phyloP scores from a whole-genome alignment of 2,113 vertebrate genomes.

The Cromileptes altivelis region DNA sequence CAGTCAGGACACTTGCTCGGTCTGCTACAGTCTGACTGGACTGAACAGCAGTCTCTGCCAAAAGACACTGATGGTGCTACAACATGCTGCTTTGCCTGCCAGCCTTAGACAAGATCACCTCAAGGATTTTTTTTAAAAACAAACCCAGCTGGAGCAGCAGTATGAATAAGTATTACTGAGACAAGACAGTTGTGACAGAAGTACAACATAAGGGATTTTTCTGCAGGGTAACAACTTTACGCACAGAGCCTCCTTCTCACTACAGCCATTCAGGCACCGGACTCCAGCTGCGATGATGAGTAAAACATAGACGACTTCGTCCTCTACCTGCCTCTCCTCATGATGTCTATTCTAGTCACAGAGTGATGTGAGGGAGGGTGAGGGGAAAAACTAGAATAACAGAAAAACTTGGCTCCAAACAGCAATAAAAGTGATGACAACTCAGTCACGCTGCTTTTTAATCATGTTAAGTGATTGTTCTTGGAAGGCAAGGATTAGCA shows the following conservation, averaged over 20 bases:
- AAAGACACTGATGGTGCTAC: constrained; percentile 27
- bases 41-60: constrained; percentile 20
- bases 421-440: constrained; percentile 78
- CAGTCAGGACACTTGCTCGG: constrained; percentile 24
- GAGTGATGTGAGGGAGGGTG: constrained; percentile 33
- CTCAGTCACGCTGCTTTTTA: constrained; percentile 76
- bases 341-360: constrained; percentile 69
- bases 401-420: constrained; percentile 70
- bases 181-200: constrained; percentile 38
- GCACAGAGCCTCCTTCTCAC: constrained; percentile 44
- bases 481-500: constrained; percentile 70
- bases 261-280: constrained; percentile 31
- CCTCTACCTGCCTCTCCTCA: constrained; percentile 63
- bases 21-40: constrained; percentile 34
- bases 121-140: constrained; percentile 24
- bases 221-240: constrained; percentile 29
- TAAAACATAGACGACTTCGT: constrained; percentile 57
- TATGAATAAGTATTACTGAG: constrained; percentile 39
- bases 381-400: constrained; percentile 58
- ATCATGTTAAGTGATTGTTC: constrained; percentile 84
- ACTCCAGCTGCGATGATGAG: constrained; percentile 54
- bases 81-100: constrained; percentile 16
- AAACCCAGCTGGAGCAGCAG: constrained; percentile 25
- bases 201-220: constrained; percentile 45
- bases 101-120: constrained; percentile 51